phyloP scores from a whole-genome alignment of 2,113 vertebrate species.

The Delphinapterus leucas region DNA sequence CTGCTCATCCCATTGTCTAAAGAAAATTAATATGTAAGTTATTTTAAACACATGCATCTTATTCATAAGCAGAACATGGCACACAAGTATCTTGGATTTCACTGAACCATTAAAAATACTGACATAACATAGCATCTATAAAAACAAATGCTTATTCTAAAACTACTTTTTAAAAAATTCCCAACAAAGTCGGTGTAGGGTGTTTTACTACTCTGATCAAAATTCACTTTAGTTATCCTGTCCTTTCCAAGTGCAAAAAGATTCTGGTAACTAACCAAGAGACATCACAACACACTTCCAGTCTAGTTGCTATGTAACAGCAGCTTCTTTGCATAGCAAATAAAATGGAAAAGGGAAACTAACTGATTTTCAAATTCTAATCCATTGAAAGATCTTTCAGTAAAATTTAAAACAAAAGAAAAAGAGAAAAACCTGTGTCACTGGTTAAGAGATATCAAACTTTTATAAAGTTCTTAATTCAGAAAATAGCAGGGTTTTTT shows the following conservation, averaged over 20 bases:
- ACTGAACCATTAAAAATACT: not conserved
- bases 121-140: not conserved
- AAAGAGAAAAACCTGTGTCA: not conserved
- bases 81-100: not conserved
- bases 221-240: not conserved
- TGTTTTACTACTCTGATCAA: not conserved
- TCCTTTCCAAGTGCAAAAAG: not conserved
- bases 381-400: not conserved
- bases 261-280: not conserved
- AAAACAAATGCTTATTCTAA: not conserved
- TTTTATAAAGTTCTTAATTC: not conserved
- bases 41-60: conserved; percentile 27
- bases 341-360: not conserved
- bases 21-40: conserved; percentile 47
- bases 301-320: not conserved
- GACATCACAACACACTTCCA: not conserved
- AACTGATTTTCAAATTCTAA: not conserved
- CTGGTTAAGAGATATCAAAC: not conserved
- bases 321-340: not conserved
- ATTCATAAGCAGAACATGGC: not conserved
- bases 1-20: conserved; percentile 98
- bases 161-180: not conserved
- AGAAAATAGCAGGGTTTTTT: not conserved
- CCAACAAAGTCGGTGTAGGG: not conserved
- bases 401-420: not conserved